phyloP scores from a whole-genome alignment of 1,140 invertebrate species.

The Cepaea nemoralis region DNA sequence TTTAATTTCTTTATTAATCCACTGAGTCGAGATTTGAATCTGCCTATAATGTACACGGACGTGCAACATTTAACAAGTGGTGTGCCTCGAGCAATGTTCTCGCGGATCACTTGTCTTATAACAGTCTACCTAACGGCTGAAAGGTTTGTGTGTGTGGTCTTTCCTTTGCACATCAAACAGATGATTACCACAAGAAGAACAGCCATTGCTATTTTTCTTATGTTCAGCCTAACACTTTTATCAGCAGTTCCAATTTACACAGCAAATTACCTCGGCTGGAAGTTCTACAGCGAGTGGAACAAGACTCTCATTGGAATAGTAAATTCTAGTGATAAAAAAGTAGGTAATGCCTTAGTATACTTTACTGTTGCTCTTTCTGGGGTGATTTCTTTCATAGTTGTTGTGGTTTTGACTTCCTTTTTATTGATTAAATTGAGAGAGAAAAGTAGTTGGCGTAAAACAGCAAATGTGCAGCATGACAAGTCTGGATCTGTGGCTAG shows the following conservation, averaged over 20 bases:
- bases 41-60: neutral
- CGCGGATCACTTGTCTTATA: neutral
- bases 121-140: neutral
- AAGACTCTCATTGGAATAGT: neutral
- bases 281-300: neutral
- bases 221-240: neutral
- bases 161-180: neutral
- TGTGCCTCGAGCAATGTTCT: too few relatives aligned
- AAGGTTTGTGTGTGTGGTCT: neutral
- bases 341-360: neutral
- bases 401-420: neutral
- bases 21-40: neutral
- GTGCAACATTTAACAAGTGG: neutral
- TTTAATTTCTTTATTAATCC: neutral
- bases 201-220: neutral
- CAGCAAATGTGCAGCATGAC: neutral
- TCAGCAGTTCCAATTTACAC: neutral
- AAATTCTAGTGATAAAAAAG: neutral
- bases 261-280: neutral
- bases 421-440: neutral
- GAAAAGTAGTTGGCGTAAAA: neutral
- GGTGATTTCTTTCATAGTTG: neutral
- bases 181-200: conserved; percentile 11
- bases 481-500: neutral
- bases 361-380: neutral